Evolutionary conservation across 1,140 invertebrate genomes (phyloP).

Genomic region (Calephelis virginiensis): DNA sequence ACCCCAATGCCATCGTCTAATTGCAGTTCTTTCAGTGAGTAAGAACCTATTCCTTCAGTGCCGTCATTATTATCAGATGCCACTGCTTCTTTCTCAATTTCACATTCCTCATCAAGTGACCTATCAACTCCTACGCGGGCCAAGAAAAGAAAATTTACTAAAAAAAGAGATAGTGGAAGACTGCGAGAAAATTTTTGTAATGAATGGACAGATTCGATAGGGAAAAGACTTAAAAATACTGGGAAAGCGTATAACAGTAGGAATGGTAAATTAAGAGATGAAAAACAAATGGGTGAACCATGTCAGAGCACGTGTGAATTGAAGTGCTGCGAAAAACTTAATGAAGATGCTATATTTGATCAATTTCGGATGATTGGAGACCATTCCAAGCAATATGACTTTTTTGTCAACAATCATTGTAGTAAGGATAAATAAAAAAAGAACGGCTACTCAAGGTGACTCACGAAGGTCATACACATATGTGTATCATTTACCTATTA

Average conservation of each 20-base stretch:
- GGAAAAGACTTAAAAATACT: constrained; percentile 1
- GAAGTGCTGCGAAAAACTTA: constrained; percentile 20
- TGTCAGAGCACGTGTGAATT: constrained; percentile 13
- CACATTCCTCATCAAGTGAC: background rate
- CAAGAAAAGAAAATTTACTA: background rate
- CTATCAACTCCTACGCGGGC: background rate
- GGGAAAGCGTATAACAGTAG: background rate
- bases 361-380: constrained; percentile 16
- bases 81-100: background rate
- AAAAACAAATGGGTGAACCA: background rate
- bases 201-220: background rate
- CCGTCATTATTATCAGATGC: background rate
- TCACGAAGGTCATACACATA: constrained; percentile 24
- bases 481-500: constrained; percentile 22
- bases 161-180: background rate
- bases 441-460: constrained; percentile 18
- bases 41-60: background rate
- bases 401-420: constrained; percentile 20
- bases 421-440: constrained; percentile 27
- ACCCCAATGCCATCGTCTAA: background rate
- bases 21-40: background rate
- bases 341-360: constrained; percentile 20
- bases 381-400: constrained; percentile 19
- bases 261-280: background rate
- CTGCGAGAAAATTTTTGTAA: background rate